Percentiles rank a stretch among this genome's conserved stretches.
Evolutionary conservation across 2,888 invertebrate species (phyloP).

Genomic region (Euplexia lucipara): DNA sequence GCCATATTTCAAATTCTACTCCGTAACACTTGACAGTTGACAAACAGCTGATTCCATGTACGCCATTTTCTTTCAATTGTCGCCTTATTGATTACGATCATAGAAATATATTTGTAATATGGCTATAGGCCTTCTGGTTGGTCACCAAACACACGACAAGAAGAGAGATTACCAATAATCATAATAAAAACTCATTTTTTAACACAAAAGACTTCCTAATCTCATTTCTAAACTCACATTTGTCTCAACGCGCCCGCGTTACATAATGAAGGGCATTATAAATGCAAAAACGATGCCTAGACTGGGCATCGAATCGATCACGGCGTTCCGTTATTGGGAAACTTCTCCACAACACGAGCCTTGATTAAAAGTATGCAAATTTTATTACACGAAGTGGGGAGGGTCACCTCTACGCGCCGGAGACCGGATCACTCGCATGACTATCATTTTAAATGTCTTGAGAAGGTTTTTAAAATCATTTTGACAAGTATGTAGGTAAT

Average conservation of each 20-base stretch:
- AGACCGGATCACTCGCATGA: constrained; percentile 69
- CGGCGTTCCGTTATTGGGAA: constrained; percentile 90
- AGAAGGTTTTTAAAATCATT: constrained; percentile 7
- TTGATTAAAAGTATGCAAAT: constrained; percentile 92
- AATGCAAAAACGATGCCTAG: constrained; percentile 80
- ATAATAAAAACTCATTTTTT: background rate
- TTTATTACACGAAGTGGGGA: constrained; percentile 89
- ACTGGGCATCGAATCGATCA: constrained; percentile 87
- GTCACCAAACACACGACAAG: no score
- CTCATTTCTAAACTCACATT: constrained; percentile 28
- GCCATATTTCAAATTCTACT: no score
- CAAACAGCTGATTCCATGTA: no score
- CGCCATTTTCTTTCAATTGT: no score
- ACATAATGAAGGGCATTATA: constrained; percentile 63
- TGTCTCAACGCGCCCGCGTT: constrained; percentile 32
- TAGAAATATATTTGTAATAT: no score
- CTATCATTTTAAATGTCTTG: constrained; percentile 69
- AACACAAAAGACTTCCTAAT: constrained; percentile 2
- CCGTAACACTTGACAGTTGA: no score
- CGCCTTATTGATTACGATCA: no score
- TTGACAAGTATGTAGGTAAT: background rate
- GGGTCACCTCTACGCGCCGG: constrained; percentile 65
- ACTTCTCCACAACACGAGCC: constrained; percentile 91
- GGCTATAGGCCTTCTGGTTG: no score
- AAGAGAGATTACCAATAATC: background rate